Evolutionary conservation across 2,797 vertebrate species (phyloP).

Genomic region (Nannoperca obscura): DNA sequence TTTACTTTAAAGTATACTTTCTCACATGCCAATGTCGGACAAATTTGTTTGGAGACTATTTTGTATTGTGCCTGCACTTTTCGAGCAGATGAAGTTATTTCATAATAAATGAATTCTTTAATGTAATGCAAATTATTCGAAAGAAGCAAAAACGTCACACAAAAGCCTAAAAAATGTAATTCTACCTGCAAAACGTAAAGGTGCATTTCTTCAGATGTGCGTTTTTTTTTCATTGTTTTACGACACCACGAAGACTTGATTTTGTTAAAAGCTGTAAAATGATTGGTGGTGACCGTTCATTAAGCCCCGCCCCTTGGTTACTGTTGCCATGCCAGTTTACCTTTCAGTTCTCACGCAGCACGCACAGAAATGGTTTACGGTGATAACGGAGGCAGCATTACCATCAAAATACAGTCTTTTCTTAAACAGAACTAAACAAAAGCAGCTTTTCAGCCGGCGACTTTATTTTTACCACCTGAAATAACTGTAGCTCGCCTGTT

Average conservation of each 20-base stretch:
- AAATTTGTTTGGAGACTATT: constrained; percentile 21
- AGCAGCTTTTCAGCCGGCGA: neutral
- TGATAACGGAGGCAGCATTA: neutral
- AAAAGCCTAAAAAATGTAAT: constrained; percentile 28
- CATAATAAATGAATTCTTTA: constrained; percentile 31
- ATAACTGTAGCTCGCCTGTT: no score
- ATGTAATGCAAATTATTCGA: constrained; percentile 32
- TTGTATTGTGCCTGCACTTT: constrained; percentile 28
- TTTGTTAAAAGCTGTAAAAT: neutral
- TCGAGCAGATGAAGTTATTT: constrained; percentile 30
- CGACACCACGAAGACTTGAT: neutral
- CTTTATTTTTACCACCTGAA: no score
- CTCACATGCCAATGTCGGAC: neutral
- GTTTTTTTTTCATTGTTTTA: constrained; percentile 17
- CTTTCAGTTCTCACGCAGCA: neutral
- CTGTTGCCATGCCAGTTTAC: no score
- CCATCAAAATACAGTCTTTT: neutral
- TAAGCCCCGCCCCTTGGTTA: constrained; percentile 27
- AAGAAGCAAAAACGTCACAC: constrained; percentile 42
- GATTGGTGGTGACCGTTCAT: neutral
- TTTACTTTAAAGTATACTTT: constrained; percentile 9
- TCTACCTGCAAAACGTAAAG: constrained; percentile 46
- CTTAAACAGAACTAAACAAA: neutral
- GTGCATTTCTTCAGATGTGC: constrained; percentile 50
- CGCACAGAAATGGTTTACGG: neutral